Percentiles rank a stretch among this genome's conserved stretches.
These are phyloP conservation scores for Tinea trinotella DNA, from an alignment of 2,888 invertebrate species.

Conservation along the genomic window DNA sequence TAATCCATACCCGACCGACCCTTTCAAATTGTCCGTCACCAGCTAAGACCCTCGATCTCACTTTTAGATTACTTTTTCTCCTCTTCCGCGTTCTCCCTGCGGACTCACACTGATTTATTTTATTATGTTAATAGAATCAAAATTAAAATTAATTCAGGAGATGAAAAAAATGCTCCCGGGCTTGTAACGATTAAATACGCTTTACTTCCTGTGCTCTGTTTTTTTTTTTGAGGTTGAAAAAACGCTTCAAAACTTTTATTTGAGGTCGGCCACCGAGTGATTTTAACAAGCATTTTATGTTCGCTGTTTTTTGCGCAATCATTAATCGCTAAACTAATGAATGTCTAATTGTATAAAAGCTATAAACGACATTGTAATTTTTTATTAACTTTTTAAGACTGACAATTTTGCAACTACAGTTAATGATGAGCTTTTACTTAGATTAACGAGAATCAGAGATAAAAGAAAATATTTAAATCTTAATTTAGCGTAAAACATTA, in stretches of 20 bases:
- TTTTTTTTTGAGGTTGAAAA: slow-evolving; percentile 21
- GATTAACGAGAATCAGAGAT: no score
- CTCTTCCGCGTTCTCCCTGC: slow-evolving; percentile 22
- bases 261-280: slow-evolving; percentile 48
- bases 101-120: slow-evolving; percentile 41
- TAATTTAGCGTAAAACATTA: neutral
- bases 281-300: slow-evolving; percentile 59
- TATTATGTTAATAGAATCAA: slow-evolving; percentile 53
- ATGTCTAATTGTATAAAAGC: slow-evolving; percentile 55
- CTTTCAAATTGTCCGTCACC: slow-evolving; percentile 26
- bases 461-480: no score
- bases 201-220: slow-evolving; percentile 41
- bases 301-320: slow-evolving; percentile 39
- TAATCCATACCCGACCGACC: slow-evolving; percentile 28
- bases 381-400: no score
- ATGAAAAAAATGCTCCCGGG: slow-evolving; percentile 44
- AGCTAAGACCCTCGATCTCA: slow-evolving; percentile 30
- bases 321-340: slow-evolving; percentile 54
- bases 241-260: slow-evolving; percentile 48
- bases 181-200: slow-evolving; percentile 53
- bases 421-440: no score
- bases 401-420: no score
- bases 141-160: slow-evolving; percentile 51
- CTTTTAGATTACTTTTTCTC: slow-evolving; percentile 36
- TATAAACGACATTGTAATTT: no score